Evolutionary conservation across 2,797 vertebrate species (phyloP), one percentile per base, ranked within the genome.

Genomic region (Paratrypauchen microcephalus): DNA sequence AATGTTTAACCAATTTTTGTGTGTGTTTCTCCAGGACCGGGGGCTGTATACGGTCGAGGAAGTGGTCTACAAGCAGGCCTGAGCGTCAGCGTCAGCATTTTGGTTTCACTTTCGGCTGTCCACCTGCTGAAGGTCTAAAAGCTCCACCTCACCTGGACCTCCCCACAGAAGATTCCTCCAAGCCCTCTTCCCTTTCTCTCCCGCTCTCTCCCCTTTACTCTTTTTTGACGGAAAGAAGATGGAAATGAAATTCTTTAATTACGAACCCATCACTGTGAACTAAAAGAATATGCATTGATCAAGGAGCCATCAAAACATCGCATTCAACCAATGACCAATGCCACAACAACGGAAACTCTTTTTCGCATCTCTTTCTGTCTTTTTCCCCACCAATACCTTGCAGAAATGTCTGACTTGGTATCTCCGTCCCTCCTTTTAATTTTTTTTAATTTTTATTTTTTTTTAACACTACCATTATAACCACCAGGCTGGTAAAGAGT

Each of bases 251-350:
- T 93, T 92, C 92, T 94, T 94, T 92, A 94, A 94, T 92, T 92
- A 94, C 92, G 92, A 96, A 96, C 95, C 95, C 95, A 94, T 96
- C 95, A 96, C 95, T 96, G 95, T 96, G 95, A 96, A 96, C 88
- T 93, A 92, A 89, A 91, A 92, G 85, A 89, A 94, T 91, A 94
- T 96, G 95, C 95, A 96, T 96, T 94, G 91, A 94, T 94, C 95
- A 93, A 94, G 94, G 95, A 95, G 93, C 94, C 95, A 96, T 95
- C 88, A 84, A 87, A 82, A 87, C 90, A 87, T 84, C 75, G 83
- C 41, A 36, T 36, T 32, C 32, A 90, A 83, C 78, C 82, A 71
- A 80, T 75, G 11, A 77, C 70, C 66, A 32, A n/a, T 18, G 18
- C 39, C 28, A 2, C 62, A 67, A 36, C 61, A n/a, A 36, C 28